Percentiles rank a stretch among this genome's conserved stretches.
These are phyloP conservation scores for Nephrotoma flavescens DNA, from an alignment of 2,888 invertebrate species.

Conservation along the genomic window DNA sequence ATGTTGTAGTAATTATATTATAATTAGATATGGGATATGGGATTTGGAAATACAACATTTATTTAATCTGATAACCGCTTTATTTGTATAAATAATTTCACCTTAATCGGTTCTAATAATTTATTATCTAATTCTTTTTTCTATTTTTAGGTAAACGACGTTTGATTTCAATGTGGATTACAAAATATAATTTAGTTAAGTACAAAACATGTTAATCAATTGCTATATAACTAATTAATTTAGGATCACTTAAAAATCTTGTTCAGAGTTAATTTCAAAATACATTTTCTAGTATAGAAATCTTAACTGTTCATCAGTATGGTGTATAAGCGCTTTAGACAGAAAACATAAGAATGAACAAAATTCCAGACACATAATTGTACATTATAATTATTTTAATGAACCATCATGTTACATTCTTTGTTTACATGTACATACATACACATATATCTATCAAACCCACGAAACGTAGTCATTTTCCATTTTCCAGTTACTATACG, in stretches of 20 bases:
- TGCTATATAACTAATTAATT: background rate
- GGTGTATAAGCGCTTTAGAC: background rate
- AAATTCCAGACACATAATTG: background rate
- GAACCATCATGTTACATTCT: background rate
- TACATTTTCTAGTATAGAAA: background rate
- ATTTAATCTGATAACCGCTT: background rate
- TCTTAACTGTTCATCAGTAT: background rate
- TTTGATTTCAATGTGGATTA: background rate
- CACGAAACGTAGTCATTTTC: background rate
- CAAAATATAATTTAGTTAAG: background rate
- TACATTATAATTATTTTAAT: background rate
- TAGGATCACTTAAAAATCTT: background rate
- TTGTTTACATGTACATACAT: background rate
- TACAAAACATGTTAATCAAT: background rate
- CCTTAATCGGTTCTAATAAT: background rate
- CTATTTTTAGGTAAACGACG: background rate
- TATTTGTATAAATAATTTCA: background rate
- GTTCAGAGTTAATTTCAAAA: background rate
- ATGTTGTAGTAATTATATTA: background rate
- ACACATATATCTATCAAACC: background rate
- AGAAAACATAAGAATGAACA: background rate
- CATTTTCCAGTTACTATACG: background rate
- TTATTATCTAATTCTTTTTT: background rate
- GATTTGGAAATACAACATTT: background rate
- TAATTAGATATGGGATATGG: background rate